Base-by-base conservation (phyloP, 2,888 invertebrate genomes). In the Dicycla oo region DNA sequence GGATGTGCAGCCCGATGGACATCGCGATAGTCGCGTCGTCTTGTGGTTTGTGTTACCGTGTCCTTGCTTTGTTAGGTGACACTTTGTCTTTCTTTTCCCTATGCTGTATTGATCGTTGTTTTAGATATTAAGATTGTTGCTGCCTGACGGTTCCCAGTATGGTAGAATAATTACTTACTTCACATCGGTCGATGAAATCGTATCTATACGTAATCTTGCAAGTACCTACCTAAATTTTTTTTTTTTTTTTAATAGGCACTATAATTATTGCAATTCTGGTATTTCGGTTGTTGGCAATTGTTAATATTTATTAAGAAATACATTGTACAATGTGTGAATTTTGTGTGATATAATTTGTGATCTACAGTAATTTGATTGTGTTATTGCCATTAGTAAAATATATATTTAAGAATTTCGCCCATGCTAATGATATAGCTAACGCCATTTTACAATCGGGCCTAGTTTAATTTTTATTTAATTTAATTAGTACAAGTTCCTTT, bases 321-420 rank as follows among this genome's bases (percentile, higher is more conserved):
- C 56, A 57, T 61, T 80, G 69, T 79, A 81, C 77, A 79, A 80
- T 69, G 58, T 78, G 62, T 75, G 53, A 81, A 75, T 80, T 38
- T 76, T 77, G 71, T 81, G 88, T 88, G 88, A 88, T 88, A 87
- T 85, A 43, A 75, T 85, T 86, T 88, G 88, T 88, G 86, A 88
- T 88, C 40, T 70, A 79, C 65, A 68, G 34, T 73, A 43, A 72
- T 69, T 62, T 63, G 57, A 73, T 78, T 81, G 78, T 75, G 60
- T 79, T 69, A 79, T 79, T 83, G 80, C 73, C 78, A 77, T 73
- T 82, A 72, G 65, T 23, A 70, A 77, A 74, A 78, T 71, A 71
- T 74, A 75, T 73, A 75, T 73, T 47, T 70, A 69, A 60, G 38
- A 64, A 54, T 34, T 58, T 53, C 58, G 57, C 43, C 53, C 49